phyloP scores from a whole-genome alignment of 30 jellyfish, hydroid and myxozoan species.

The Pelagia noctiluca region DNA sequence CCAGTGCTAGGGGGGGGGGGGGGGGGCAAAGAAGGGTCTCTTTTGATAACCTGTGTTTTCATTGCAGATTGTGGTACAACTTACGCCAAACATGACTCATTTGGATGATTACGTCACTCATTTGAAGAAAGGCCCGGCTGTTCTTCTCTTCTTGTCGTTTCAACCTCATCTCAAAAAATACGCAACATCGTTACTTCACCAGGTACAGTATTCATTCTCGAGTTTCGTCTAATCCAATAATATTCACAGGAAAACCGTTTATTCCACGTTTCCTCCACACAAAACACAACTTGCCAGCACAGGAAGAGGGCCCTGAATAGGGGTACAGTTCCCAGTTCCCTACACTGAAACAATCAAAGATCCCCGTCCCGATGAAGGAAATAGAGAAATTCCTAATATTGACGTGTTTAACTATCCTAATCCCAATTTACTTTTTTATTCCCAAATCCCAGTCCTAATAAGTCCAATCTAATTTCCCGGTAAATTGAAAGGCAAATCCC shows the following conservation, averaged over 20 bases:
- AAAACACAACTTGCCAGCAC: no score
- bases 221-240: neutral
- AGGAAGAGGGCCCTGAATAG: no score
- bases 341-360: neutral
- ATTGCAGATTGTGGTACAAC: slow-evolving; percentile 57
- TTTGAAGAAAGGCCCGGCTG: slow-evolving; percentile 62
- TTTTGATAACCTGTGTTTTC: neutral
- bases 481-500: no score
- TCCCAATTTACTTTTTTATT: no score
- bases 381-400: no score
- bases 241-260: neutral
- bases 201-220: slow-evolving; percentile 6
- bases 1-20: no score
- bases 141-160: slow-evolving; percentile 47
- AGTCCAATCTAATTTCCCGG: no score
- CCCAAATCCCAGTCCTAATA: no score
- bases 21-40: no score
- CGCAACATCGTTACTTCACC: neutral
- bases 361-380: neutral
- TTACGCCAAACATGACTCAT: slow-evolving; percentile 57
- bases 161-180: neutral
- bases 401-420: no score
- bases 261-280: neutral
- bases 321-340: no score
- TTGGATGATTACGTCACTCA: slow-evolving; percentile 38